Evolutionary conservation across 30 jellyfish, hydroid and myxozoan genomes (phyloP).

Genomic region (Aurelia aurita): DNA sequence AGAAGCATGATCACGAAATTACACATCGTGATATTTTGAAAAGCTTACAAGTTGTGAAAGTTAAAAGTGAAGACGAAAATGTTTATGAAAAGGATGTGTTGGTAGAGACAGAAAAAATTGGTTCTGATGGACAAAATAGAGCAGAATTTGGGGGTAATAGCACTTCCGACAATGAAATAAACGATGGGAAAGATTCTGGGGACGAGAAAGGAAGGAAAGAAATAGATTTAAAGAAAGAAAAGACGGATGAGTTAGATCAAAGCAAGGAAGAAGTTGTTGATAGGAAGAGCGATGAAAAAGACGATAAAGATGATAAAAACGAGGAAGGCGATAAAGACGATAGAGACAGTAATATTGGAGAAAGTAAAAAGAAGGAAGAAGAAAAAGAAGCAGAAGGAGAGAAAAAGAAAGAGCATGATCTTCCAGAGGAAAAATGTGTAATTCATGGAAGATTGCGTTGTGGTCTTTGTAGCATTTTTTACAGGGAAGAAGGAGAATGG

Average conservation of each 20-base stretch:
- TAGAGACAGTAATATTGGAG: neutral
- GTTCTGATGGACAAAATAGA: no score
- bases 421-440: neutral
- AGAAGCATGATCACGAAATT: neutral
- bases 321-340: neutral
- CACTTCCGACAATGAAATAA: neutral
- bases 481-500: slow-evolving; percentile 46
- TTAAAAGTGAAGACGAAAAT: no score
- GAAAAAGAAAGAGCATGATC: neutral
- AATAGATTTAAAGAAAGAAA: neutral
- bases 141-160: no score
- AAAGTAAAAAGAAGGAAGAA: neutral
- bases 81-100: no score
- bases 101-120: no score
- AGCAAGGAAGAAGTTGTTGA: neutral
- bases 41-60: no score
- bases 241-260: neutral
- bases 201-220: neutral
- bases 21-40: no score
- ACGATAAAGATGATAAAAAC: neutral
- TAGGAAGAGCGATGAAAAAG: neutral
- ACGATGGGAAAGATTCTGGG: neutral
- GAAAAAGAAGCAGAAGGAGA: neutral
- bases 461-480: slow-evolving; percentile 30
- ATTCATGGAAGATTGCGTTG: slow-evolving; percentile 49